A percentile compares a stretch with the other conserved stretches of the same genome.
These are phyloP conservation scores for Acanthosepion pharaonis DNA, from an alignment of 2,888 invertebrate species.

Conservation along the genomic window DNA sequence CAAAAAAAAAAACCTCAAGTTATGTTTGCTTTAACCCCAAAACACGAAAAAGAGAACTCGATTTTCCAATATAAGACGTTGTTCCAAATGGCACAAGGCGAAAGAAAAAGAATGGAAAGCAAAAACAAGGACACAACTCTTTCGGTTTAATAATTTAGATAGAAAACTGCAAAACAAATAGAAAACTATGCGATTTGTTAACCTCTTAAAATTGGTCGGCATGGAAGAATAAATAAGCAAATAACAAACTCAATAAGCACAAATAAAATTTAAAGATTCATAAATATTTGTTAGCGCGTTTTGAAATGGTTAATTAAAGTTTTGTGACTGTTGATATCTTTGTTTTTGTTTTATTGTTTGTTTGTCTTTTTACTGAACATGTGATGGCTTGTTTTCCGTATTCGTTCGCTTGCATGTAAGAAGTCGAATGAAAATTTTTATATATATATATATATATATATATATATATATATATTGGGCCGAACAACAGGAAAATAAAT, in stretches of 20 bases:
- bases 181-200: background rate
- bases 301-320: conserved; percentile 6
- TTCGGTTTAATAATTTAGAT: background rate
- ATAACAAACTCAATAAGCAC: background rate
- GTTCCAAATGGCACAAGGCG: background rate
- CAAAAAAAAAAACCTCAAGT: background rate
- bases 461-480: no score
- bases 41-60: background rate
- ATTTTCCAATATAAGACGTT: conserved; percentile 7
- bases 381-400: background rate
- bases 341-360: background rate
- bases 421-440: background rate
- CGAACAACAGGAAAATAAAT: background rate
- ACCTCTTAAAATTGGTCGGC: background rate
- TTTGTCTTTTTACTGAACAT: background rate
- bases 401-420: background rate
- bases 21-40: background rate
- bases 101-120: background rate
- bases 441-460: no score
- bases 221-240: background rate
- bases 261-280: conserved; percentile 2
- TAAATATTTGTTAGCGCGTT: background rate
- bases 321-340: background rate
- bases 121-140: background rate
- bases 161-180: background rate